Conservation (phyloP, 2,113 vertebrate genomes). For the Lipophrys pholis region DNA sequence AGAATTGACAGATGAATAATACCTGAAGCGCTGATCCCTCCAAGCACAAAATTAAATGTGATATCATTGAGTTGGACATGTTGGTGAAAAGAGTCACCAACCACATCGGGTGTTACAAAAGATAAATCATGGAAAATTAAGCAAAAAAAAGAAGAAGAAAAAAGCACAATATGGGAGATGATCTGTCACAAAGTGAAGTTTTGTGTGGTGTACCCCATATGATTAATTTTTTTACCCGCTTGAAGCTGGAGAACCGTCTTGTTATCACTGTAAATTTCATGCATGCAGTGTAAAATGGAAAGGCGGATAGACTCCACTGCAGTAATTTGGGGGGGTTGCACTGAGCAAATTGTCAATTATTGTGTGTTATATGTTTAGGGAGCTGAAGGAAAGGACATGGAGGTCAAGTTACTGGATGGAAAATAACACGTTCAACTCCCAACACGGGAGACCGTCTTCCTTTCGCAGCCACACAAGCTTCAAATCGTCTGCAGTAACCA, state of each 20-base stretch:
- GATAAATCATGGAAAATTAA: too few relatives aligned
- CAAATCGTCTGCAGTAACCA: background rate
- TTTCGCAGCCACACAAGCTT: background rate
- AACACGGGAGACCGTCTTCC: background rate
- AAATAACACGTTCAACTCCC: slow-evolving; percentile 1
- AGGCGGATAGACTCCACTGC: slow-evolving; percentile 9
- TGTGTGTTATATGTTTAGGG: slow-evolving; percentile 3
- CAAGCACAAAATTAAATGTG: too few relatives aligned
- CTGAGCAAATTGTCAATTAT: slow-evolving; percentile 26
- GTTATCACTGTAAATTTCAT: slow-evolving; percentile 1
- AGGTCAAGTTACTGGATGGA: slow-evolving; percentile 12
- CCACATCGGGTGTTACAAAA: too few relatives aligned
- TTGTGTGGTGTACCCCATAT: too few relatives aligned
- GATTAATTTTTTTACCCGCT: too few relatives aligned
- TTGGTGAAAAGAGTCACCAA: too few relatives aligned
- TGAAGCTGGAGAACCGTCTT: background rate
- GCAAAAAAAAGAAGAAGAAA: too few relatives aligned
- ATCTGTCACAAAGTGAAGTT: too few relatives aligned
- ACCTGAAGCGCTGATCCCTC: too few relatives aligned
- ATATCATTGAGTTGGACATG: too few relatives aligned
- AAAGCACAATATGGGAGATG: too few relatives aligned
- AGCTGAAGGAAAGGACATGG: background rate
- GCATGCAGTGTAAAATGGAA: background rate
- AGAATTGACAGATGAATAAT: too few relatives aligned
- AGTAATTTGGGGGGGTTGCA: background rate